Base-by-base conservation (phyloP, 2,888 invertebrate species). In the Drosophila anceps region DNA sequence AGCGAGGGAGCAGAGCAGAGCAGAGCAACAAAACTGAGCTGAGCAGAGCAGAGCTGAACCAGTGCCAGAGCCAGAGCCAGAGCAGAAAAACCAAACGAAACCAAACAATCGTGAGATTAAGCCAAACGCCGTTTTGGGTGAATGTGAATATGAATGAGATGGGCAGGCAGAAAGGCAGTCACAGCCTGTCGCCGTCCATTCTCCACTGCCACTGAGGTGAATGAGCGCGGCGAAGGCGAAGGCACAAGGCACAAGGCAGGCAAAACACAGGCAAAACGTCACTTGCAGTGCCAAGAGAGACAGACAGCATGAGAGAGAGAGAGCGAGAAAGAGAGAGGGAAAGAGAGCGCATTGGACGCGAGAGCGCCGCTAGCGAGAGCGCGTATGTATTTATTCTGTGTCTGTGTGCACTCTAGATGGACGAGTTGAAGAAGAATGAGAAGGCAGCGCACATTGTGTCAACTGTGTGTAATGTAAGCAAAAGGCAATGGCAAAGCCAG, bases 111-210 rank as follows among this genome's bases (percentile, higher is more conserved):
- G 89, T 87, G 86, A 87, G 86, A 87, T 87, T 87, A 87, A 87
- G 86, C 87, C 86, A 87, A 87, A 87, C 88, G 89, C 83, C 87
- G 89, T 88, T 87, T 87, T 87, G 86, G 86, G 85, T 87, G 89
- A 88, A 86, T 88, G 89, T 87, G 86, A 89, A 88, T 86, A 86
- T 86, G 89, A 86, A 86, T 86, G 87, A 88, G 89, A 84, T 88
- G 88, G 76, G 82, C 79, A 78, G 73, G 74, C 72, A 75, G 77
- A 73, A 77, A 77, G 70, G 78, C 78, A 78, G 77, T 79, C 77
- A 78, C 72, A 79, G 78, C 66, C 69, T 80, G 77, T 77, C 80
- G 77, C 74, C 80, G 78, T 63, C 69, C 77, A 71, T 77, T n/a
- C n/a, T n/a, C n/a, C n/a, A n/a, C n/a, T n/a, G n/a, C 80, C 79